Conservation (phyloP, 2,113 vertebrate species). For the Planiliza haematocheilus region DNA sequence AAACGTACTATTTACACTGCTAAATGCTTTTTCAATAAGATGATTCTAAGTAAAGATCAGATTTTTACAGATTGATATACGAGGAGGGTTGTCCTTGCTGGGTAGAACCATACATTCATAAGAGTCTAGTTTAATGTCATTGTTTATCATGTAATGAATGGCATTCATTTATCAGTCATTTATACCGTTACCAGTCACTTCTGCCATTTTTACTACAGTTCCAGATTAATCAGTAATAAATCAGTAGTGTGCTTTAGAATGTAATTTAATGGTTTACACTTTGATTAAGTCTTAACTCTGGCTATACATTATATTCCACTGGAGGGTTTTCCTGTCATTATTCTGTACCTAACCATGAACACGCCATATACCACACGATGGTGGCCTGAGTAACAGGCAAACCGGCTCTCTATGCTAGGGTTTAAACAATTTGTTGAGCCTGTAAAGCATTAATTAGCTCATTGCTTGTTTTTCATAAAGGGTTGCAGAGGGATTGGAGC, state of each 20-base stretch:
- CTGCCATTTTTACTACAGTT: conserved; percentile 19
- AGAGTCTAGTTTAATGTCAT: neutral
- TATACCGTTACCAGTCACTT: neutral
- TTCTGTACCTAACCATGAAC: neutral
- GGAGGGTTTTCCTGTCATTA: neutral
- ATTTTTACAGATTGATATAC: neutral
- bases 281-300: neutral
- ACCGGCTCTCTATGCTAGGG: neutral
- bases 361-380: neutral
- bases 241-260: neutral
- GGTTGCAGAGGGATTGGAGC: neutral
- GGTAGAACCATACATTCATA: neutral
- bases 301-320: neutral
- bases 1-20: no score
- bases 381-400: no score
- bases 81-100: neutral
- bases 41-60: no score
- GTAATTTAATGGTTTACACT: neutral
- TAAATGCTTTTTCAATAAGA: no score
- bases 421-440: neutral
- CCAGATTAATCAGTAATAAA: conserved; percentile 4
- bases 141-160: no score
- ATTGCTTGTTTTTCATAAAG: neutral
- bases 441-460: neutral
- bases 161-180: neutral